A percentile compares a stretch with the other conserved stretches of the same genome.
Conservation (phyloP, 2,113 vertebrate species). For the Aspidoscelis tigris region DNA sequence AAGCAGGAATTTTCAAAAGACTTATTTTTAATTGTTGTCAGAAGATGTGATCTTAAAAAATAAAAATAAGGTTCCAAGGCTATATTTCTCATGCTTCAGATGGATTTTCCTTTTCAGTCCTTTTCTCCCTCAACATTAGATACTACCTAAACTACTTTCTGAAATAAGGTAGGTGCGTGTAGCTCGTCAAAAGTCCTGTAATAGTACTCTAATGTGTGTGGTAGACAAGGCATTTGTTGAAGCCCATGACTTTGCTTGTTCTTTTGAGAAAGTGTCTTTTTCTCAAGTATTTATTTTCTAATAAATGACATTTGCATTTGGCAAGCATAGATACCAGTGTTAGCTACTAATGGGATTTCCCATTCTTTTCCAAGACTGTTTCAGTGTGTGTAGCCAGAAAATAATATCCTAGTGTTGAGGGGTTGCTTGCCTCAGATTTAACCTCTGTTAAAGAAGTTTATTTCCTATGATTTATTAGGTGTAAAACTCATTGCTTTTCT, state of each 20-base stretch:
- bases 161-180: not conserved
- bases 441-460: not conserved
- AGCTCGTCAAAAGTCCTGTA: not conserved
- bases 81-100: slow-evolving; percentile 10
- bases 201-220: not conserved
- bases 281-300: not conserved
- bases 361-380: not conserved
- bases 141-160: not conserved
- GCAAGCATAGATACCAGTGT: not conserved
- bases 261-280: not conserved
- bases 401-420: no score
- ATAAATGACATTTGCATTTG: not conserved
- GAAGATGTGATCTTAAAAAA: not conserved
- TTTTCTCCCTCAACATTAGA: not conserved
- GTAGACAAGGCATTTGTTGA: not conserved
- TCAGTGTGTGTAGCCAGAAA: not conserved
- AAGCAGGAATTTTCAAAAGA: not conserved
- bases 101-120: not conserved
- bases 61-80: not conserved
- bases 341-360: not conserved
- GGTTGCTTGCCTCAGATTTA: not conserved
- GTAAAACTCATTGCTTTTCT: not conserved
- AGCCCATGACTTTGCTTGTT: no score
- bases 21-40: slow-evolving; percentile 31
- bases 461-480: not conserved